These are phyloP conservation scores for Pissodes strobi DNA, from an alignment of 1,140 invertebrate species.

Conservation along the genomic window DNA sequence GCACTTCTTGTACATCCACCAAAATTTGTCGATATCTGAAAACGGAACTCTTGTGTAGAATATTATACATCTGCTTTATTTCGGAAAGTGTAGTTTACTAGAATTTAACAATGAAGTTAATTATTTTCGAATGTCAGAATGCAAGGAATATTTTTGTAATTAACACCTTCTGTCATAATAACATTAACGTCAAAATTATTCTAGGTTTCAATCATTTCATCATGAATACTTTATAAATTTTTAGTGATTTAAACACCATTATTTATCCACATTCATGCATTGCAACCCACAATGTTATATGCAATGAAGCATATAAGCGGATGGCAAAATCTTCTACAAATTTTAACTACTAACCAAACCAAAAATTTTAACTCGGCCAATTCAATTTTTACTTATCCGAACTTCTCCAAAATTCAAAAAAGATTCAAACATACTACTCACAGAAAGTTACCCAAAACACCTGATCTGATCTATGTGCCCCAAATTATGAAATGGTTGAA, in stretches of 20 bases:
- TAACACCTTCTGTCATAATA: not conserved
- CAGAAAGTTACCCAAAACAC: constrained; percentile 43
- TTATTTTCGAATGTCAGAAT: too few species aligned
- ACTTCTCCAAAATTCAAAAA: not conserved
- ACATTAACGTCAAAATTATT: constrained; percentile 1
- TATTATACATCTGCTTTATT: too few species aligned
- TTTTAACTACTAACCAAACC: not conserved
- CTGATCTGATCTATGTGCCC: constrained; percentile 53
- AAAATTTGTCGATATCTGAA: too few species aligned
- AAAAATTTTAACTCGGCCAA: not conserved
- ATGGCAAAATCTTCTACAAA: not conserved
- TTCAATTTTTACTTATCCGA: not conserved
- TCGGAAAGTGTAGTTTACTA: too few species aligned
- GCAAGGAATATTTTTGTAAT: too few species aligned
- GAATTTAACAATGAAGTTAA: too few species aligned
- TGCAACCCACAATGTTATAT: not conserved
- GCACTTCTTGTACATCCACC: too few species aligned
- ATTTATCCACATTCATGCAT: not conserved
- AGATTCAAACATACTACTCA: constrained; percentile 11
- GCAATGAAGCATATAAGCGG: not conserved
- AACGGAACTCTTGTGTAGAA: too few species aligned
- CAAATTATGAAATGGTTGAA: constrained; percentile 51
- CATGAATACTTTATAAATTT: not conserved
- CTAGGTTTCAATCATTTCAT: not conserved
- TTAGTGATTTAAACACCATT: not conserved